These are phyloP conservation scores for Aplocera efformata DNA, from an alignment of 2,888 invertebrate genomes.

Conservation along the genomic window DNA sequence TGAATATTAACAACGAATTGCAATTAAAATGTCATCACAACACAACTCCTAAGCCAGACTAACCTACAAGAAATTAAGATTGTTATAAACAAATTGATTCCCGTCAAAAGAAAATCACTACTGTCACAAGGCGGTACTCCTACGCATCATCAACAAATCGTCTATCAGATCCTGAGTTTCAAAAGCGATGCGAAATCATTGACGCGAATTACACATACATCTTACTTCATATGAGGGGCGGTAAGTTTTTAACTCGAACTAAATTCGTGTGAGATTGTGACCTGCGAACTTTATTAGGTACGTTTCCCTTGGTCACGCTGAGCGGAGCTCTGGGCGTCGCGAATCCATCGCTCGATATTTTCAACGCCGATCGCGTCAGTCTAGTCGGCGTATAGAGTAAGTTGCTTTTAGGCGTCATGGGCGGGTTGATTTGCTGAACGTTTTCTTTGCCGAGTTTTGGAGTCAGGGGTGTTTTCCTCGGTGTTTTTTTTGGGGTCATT, in stretches of 20 bases:
- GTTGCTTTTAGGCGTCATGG: conserved; percentile 53
- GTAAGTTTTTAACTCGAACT: conserved; percentile 58
- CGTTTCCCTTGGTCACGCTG: conserved; percentile 54
- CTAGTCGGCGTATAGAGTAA: conserved; percentile 58
- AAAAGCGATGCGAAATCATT: too few species aligned
- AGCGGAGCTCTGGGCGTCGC: conserved; percentile 67
- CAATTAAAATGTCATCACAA: conserved; percentile 31
- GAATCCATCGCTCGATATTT: conserved; percentile 60
- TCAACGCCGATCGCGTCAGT: conserved; percentile 62
- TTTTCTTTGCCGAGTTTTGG: conserved; percentile 68
- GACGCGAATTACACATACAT: too few species aligned
- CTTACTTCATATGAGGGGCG: conserved; percentile 59
- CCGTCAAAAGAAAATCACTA: conserved; percentile 21
- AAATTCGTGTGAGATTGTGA: conserved; percentile 68
- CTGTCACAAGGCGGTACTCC: conserved; percentile 2
- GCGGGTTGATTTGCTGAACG: conserved; percentile 43
- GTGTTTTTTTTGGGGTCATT: conserved; percentile 54
- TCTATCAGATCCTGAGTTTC: too few species aligned
- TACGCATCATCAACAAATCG: too few species aligned
- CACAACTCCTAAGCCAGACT: conserved; percentile 27
- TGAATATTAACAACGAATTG: conserved; percentile 25
- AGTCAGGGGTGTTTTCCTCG: conserved; percentile 47
- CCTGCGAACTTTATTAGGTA: conserved; percentile 55
- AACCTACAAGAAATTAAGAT: conserved; percentile 26
- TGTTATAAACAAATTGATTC: conserved; percentile 29